Percentiles rank a stretch among this genome's conserved stretches.
Evolutionary conservation across 2,113 vertebrate species (phyloP).

Genomic region (Etheostoma cragini): DNA sequence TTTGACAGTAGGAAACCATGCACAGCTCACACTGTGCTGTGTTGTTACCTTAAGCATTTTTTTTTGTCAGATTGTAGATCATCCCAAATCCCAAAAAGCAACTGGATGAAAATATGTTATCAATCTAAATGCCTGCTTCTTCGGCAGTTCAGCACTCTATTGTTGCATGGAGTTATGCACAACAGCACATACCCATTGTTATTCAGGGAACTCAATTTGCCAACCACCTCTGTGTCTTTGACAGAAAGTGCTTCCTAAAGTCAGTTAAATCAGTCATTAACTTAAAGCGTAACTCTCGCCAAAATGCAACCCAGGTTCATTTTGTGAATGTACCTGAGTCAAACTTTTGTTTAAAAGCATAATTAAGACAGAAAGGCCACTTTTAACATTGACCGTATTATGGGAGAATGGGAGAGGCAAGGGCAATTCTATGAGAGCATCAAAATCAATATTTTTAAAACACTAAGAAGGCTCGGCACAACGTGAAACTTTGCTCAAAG

Average conservation of each 20-base stretch:
- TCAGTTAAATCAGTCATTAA: slow-evolving; percentile 39
- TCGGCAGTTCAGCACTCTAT: slow-evolving; percentile 27
- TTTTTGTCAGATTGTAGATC: slow-evolving; percentile 71
- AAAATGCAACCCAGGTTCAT: no score
- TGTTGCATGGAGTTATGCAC: slow-evolving; percentile 16
- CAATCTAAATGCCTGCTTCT: slow-evolving; percentile 25
- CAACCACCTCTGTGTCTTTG: slow-evolving; percentile 78
- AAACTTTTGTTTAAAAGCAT: no score
- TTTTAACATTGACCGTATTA: no score
- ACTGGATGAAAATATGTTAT: slow-evolving; percentile 43
- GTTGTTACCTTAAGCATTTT: slow-evolving; percentile 38
- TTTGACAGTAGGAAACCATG: slow-evolving; percentile 61
- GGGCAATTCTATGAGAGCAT: no score
- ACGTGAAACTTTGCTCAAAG: no score
- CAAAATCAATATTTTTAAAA: no score
- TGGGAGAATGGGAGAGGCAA: no score
- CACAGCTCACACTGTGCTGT: slow-evolving; percentile 52
- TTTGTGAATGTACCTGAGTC: no score
- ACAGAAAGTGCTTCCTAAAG: slow-evolving; percentile 73
- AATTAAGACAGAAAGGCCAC: no score
- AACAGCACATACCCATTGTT: slow-evolving; percentile 47
- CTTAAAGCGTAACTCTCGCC: neutral
- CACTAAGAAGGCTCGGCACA: no score
- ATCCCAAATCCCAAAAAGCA: slow-evolving; percentile 38
- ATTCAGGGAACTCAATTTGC: slow-evolving; percentile 63